Evolutionary conservation across 2,113 vertebrate species (phyloP), one percentile per base, ranked within the genome.

Genomic region (Caracal caracal): DNA sequence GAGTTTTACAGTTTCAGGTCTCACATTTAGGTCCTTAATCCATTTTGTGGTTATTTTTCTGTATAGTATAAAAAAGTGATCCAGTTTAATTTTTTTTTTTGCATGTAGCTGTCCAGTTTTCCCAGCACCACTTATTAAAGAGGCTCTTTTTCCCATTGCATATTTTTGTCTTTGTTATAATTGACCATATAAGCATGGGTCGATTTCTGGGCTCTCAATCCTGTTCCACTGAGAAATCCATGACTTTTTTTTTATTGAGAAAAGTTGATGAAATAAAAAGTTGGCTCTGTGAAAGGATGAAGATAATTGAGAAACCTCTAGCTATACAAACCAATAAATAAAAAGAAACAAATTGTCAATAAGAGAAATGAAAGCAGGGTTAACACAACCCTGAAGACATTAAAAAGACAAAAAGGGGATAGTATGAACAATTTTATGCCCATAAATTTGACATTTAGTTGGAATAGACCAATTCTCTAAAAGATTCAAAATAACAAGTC

Each of bases 231-330:
- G 73, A 76, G 26, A 47, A 76, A 76, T 30, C 73, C 28, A 40
- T 47, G 73, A 28, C 30, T 71, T 12, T 16, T 43, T 88, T 82
- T 76, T 47, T 70, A 90, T 86, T 82, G 11, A 78, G 40, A 92
- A 88, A 76, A 82, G 19, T 24, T 11, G n/a, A 65, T 83, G 40
- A 76, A 92, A 51, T 17, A 12, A 83, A 96, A 92, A 85, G 49
- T 20, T 90, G 40, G 10, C 40, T 97, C 4, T 92, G 85, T 79
- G 40, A 78, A 94, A 75, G 78, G 3, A 73, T 88, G 53, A 94
- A 65, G 49, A 59, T 19, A 84, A 83, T 4, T 79, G 30, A 51
- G 68, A 89, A 89, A 61, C 6, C 0, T 92, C 78, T 92, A 92
- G 80, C 17, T 68, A 90, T 76, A 84, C 10, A 49, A 79, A 61